Evolutionary conservation across 1,140 invertebrate genomes (phyloP).

Genomic region (Halyomorpha halys): DNA sequence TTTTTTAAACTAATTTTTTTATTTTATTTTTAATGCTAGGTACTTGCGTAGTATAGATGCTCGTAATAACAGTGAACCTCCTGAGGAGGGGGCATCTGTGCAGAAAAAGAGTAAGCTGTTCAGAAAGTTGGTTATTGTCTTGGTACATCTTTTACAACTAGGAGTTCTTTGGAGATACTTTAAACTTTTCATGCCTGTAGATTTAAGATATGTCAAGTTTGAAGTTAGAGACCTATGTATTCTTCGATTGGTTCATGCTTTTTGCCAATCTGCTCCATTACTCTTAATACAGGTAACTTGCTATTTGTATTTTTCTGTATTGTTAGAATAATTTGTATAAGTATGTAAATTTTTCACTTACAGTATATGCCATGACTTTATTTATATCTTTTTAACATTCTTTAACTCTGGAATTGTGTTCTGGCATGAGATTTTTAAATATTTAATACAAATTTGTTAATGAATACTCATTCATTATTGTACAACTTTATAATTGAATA

Average conservation of each 20-base stretch:
- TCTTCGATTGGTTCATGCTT: constrained; percentile 72
- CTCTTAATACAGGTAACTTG: constrained; percentile 61
- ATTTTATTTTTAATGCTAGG: too few relatives aligned
- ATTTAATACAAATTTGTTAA: neutral
- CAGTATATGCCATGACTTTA: too few relatives aligned
- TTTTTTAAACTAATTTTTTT: too few relatives aligned
- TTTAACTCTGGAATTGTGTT: too few relatives aligned
- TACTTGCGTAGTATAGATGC: constrained; percentile 5
- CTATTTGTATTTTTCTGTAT: too few relatives aligned
- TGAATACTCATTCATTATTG: too few relatives aligned
- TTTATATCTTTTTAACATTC: too few relatives aligned
- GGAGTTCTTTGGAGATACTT: constrained; percentile 81
- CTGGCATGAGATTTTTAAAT: neutral
- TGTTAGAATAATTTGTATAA: too few relatives aligned
- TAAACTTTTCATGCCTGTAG: constrained; percentile 74
- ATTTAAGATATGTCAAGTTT: constrained; percentile 67
- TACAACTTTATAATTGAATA: neutral
- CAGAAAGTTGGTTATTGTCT: constrained; percentile 32
- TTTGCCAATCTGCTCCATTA: constrained; percentile 79
- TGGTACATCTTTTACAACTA: constrained; percentile 63
- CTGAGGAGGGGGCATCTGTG: neutral
- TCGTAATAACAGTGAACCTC: neutral
- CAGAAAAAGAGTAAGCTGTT: neutral
- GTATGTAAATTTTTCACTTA: too few relatives aligned
- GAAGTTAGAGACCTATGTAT: constrained; percentile 65